Evolutionary conservation across 2,888 invertebrate genomes (phyloP).

Genomic region (Frankliniella fusca): DNA sequence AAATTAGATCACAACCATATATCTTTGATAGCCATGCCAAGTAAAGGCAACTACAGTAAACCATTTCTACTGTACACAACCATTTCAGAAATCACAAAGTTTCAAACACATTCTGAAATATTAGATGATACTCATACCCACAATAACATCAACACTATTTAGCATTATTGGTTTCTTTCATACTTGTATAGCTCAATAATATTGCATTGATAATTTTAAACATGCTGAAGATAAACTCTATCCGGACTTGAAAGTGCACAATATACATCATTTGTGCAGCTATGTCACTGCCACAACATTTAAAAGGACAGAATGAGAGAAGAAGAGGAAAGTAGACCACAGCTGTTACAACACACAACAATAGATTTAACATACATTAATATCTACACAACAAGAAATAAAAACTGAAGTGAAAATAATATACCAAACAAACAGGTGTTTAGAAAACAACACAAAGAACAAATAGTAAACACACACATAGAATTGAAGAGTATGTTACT

Average conservation of each 20-base stretch:
- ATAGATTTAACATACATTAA: slow-evolving; percentile 25
- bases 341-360: slow-evolving; percentile 25
- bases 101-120: not conserved
- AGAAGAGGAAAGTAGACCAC: slow-evolving; percentile 20
- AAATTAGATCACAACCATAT: not conserved
- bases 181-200: too few species aligned
- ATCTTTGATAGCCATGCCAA: not conserved
- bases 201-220: not conserved
- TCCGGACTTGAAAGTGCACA: slow-evolving; percentile 14
- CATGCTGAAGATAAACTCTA: not conserved
- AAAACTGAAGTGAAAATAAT: slow-evolving; percentile 1
- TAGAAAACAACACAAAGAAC: slow-evolving; percentile 25
- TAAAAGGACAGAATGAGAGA: slow-evolving; percentile 25
- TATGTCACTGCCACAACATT: slow-evolving; percentile 1
- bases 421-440: slow-evolving; percentile 1
- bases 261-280: slow-evolving; percentile 16
- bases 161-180: too few species aligned
- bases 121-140: too few species aligned
- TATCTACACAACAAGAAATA: slow-evolving; percentile 23
- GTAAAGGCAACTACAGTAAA: not conserved
- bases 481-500: slow-evolving; percentile 5
- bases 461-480: slow-evolving; percentile 21
- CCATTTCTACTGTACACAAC: not conserved
- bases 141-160: too few species aligned
- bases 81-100: not conserved